These are phyloP conservation scores for Scopus umbretta DNA, from an alignment of 2,113 vertebrate species.

Conservation along the genomic window DNA sequence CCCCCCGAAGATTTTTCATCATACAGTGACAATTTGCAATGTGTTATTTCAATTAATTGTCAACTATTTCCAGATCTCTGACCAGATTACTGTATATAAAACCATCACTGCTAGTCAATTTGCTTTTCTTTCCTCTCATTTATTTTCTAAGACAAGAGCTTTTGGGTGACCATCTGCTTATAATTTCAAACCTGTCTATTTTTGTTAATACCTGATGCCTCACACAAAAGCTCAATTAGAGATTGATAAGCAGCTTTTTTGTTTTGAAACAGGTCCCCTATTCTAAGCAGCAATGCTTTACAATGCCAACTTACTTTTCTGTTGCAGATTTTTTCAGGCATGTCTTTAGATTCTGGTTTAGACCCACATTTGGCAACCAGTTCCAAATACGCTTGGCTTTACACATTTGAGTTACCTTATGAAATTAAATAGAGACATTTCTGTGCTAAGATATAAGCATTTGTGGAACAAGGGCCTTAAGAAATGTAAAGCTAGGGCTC, in stretches of 20 bases:
- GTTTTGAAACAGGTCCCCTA: not conserved
- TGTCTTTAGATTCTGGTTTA: not conserved
- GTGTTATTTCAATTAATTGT: constrained; percentile 69
- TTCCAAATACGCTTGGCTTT: not conserved
- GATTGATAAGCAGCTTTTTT: not conserved
- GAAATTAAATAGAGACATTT: not conserved
- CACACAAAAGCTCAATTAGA: not conserved
- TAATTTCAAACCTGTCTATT: constrained; percentile 57
- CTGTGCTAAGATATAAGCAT: not conserved
- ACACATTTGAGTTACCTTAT: not conserved
- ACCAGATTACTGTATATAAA: constrained; percentile 57
- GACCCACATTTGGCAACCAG: not conserved
- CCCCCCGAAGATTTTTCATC: constrained; percentile 61
- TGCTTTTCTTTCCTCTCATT: constrained; percentile 44
- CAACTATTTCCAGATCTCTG: constrained; percentile 65
- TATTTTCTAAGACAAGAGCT: constrained; percentile 57
- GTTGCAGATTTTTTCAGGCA: not conserved
- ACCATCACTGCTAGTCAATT: constrained; percentile 22
- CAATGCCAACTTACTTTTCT: not conserved
- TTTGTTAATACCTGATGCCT: constrained; percentile 48
- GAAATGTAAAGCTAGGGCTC: not conserved
- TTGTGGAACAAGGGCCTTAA: not conserved
- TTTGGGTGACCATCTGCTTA: constrained; percentile 57
- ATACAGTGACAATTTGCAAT: constrained; percentile 67
- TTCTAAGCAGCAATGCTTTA: not conserved